A percentile compares a stretch with the other conserved stretches of the same genome.
These are phyloP conservation scores for Sylvia borin DNA, from an alignment of 2,797 vertebrate genomes.

Conservation along the genomic window DNA sequence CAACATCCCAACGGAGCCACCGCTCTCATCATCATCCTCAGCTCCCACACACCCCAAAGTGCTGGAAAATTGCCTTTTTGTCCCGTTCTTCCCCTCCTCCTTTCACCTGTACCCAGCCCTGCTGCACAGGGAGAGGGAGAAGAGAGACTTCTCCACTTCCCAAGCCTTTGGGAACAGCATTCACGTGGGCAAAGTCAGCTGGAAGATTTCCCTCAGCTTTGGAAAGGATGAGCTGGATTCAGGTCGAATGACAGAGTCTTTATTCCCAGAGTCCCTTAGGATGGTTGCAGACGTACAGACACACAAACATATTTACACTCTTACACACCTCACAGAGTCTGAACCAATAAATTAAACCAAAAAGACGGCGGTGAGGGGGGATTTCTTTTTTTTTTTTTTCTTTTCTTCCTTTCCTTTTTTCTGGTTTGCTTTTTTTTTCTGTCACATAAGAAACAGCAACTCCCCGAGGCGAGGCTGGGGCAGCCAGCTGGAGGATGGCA, in stretches of 20 bases:
- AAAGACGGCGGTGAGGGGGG: not conserved
- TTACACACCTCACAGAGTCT: constrained; percentile 77
- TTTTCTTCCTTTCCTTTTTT: not conserved
- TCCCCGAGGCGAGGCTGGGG: constrained; percentile 55
- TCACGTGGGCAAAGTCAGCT: not conserved
- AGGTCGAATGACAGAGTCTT: constrained; percentile 72
- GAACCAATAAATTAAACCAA: constrained; percentile 80
- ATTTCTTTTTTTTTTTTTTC: not conserved
- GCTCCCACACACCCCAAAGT: too few relatives aligned
- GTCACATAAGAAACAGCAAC: constrained; percentile 67
- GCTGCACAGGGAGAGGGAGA: not conserved
- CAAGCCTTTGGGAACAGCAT: not conserved
- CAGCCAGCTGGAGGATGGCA: constrained; percentile 38
- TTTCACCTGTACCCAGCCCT: not conserved
- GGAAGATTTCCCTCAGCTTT: not conserved
- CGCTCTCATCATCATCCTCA: not conserved
- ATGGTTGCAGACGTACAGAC: constrained; percentile 79
- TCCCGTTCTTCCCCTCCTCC: not conserved
- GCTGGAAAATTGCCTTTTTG: not conserved
- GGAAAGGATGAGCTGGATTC: constrained; percentile 64
- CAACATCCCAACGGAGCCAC: accelerated
- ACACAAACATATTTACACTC: constrained; percentile 81
- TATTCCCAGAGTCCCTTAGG: constrained; percentile 78
- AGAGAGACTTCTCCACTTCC: not conserved
- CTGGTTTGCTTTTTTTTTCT: not conserved